phyloP scores from a whole-genome alignment of 2,888 invertebrate species.

The Hetaerina titia region DNA sequence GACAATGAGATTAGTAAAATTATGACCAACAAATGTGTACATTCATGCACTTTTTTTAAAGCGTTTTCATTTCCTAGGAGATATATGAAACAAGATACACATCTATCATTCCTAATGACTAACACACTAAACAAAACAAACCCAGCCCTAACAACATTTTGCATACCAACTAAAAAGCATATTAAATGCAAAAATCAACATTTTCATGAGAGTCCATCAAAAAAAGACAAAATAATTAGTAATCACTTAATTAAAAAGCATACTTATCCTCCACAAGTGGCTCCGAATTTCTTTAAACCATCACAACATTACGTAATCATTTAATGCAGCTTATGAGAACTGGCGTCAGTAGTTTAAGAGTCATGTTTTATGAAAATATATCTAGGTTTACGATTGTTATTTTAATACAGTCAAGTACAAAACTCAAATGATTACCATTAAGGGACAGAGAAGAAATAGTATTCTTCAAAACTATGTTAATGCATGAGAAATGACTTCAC shows the following conservation, averaged over 20 bases:
- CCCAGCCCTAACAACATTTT: not conserved
- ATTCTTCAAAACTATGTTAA: not conserved
- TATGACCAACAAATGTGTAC: not conserved
- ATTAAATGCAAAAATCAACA: not conserved
- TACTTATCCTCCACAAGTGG: constrained; percentile 29
- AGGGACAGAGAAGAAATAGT: not conserved
- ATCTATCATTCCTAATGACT: not conserved
- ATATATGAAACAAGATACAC: not conserved
- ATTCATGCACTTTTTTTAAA: not conserved
- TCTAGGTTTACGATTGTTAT: not conserved
- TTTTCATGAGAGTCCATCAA: not conserved
- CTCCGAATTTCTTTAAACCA: not conserved
- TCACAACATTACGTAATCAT: not conserved
- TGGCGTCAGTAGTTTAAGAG: not conserved
- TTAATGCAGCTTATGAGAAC: not conserved
- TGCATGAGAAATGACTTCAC: not conserved
- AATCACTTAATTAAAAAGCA: constrained; percentile 24
- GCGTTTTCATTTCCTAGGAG: not conserved
- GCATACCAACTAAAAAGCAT: not conserved
- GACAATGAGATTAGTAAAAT: not conserved
- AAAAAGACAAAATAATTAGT: not conserved
- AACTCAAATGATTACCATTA: not conserved
- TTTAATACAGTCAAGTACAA: not conserved
- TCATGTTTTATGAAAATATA: not conserved
- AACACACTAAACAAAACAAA: not conserved